Evolutionary conservation across 2,113 vertebrate genomes (phyloP).

Genomic region (Rana temporaria): DNA sequence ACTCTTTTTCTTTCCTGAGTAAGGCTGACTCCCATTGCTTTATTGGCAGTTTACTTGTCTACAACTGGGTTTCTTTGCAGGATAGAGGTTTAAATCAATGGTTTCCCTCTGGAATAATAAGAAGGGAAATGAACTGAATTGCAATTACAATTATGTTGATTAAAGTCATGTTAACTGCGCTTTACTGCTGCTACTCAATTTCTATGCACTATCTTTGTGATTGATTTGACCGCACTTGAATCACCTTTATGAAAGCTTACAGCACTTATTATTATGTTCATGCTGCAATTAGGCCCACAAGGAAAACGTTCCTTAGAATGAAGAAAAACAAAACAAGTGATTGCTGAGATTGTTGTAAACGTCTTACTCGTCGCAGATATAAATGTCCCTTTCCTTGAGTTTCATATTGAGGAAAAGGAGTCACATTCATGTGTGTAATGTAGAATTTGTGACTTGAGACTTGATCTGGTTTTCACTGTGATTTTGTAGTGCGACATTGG

Average conservation of each 20-base stretch:
- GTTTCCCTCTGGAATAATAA: slow-evolving; percentile 25
- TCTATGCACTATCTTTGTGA: slow-evolving; percentile 24
- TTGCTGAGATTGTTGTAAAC: not conserved
- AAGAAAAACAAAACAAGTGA: not conserved
- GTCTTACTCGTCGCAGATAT: not conserved
- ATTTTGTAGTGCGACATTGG: too few species aligned
- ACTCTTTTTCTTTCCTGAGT: too few species aligned
- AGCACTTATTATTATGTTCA: slow-evolving; percentile 10
- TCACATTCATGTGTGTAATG: not conserved
- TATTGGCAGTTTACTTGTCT: not conserved
- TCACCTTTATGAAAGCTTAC: slow-evolving; percentile 8
- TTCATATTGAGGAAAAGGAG: not conserved
- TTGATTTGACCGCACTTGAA: slow-evolving; percentile 1
- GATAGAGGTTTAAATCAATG: slow-evolving; percentile 15
- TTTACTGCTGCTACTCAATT: slow-evolving; percentile 16
- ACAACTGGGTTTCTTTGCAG: not conserved
- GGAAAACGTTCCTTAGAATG: not conserved
- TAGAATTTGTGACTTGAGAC: not conserved
- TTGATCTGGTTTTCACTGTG: too few species aligned
- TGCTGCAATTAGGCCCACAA: slow-evolving; percentile 27
- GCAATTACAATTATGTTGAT: slow-evolving; percentile 25
- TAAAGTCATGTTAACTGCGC: slow-evolving; percentile 26
- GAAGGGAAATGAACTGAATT: slow-evolving; percentile 29
- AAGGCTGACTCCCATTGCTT: not conserved
- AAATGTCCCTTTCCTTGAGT: not conserved